phyloP scores from a whole-genome alignment of 2,888 invertebrate species.

The Meloe dianella region DNA sequence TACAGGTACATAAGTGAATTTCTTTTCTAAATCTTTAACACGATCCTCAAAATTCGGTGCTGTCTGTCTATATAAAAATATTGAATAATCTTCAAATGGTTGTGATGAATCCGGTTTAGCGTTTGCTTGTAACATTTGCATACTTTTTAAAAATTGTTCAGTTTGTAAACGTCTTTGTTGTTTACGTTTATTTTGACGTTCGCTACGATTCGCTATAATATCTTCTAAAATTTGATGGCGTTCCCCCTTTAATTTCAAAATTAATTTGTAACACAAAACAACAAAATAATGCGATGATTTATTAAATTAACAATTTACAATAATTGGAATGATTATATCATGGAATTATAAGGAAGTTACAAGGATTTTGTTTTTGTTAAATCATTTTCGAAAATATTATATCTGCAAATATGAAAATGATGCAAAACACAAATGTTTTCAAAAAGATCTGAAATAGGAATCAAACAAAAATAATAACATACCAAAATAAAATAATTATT shows the following conservation, averaged over 20 bases:
- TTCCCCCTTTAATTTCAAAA: conserved; percentile 66
- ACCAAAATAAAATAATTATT: too few species aligned
- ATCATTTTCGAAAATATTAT: background rate
- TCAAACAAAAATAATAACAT: conserved; percentile 1
- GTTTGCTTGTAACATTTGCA: conserved; percentile 84
- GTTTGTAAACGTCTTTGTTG: conserved; percentile 77
- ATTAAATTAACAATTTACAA: conserved; percentile 7
- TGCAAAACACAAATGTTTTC: background rate
- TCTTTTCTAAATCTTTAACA: conserved; percentile 80
- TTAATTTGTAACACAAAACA: background rate
- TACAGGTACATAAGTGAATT: conserved; percentile 73
- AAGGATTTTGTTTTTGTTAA: background rate
- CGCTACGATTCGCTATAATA: conserved; percentile 71
- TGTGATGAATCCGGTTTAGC: conserved; percentile 68
- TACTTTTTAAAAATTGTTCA: conserved; percentile 82
- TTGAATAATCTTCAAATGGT: conserved; percentile 82
- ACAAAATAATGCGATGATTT: background rate
- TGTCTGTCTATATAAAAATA: conserved; percentile 84
- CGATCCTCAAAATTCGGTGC: conserved; percentile 85
- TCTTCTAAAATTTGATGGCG: conserved; percentile 77
- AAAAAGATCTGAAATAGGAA: conserved; percentile 12
- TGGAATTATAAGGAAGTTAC: conserved; percentile 9
- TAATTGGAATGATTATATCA: background rate
- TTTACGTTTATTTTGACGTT: conserved; percentile 67
- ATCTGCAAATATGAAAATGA: background rate